Evolutionary conservation across 2,797 vertebrate species (phyloP), one percentile per base, ranked within the genome.

Genomic region (Alfaro cultratus): DNA sequence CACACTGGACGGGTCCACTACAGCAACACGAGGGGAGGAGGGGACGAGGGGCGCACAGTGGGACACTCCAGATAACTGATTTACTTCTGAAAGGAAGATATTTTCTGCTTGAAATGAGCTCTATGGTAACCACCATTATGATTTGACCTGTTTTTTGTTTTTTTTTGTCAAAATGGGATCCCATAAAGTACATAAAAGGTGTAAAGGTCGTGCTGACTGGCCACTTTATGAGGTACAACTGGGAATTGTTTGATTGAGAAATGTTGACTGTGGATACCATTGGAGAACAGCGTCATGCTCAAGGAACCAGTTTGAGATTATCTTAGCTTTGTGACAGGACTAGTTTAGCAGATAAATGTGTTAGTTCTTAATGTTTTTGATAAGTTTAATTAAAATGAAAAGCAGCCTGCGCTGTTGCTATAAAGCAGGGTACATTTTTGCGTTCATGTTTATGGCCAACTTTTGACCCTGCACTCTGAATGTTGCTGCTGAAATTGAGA

Each of bases 1-100:
- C 73, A 87, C 87, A 77, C 23, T 43, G 89, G 91, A 86, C 82
- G 74, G 75, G 67, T 85, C 90, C 86, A 91, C 83, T 89, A 76
- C 72, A 53, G 51, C 51, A 53, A 53, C 51, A 53, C 9, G 9
- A 53, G 51, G 49, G 21, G 49, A 51, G 49, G 18, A 21, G 21
- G 23, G 51, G 51, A 53, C 51, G 21, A 26, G 23, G 12, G 26
- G 74, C 36, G 15, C 57, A 75, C 43, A 62, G 45, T 51, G 78
- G 80, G 75, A 83, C 26, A 43, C 53, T 3, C 36, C 39, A 3
- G 0, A 55, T 49, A 9, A 39, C 43, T 75, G 72, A 75, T 86
- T 79, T 36, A 68, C 71, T 34, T 46, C 71, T 0, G 11, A 9
- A 12, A 55, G 53, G 26, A 13, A 70, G 11, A 47, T 81, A 76